Evolutionary conservation across 2,888 invertebrate genomes (phyloP), one percentile per base, ranked within the genome.

Genomic region (Drosophila algonquin): DNA sequence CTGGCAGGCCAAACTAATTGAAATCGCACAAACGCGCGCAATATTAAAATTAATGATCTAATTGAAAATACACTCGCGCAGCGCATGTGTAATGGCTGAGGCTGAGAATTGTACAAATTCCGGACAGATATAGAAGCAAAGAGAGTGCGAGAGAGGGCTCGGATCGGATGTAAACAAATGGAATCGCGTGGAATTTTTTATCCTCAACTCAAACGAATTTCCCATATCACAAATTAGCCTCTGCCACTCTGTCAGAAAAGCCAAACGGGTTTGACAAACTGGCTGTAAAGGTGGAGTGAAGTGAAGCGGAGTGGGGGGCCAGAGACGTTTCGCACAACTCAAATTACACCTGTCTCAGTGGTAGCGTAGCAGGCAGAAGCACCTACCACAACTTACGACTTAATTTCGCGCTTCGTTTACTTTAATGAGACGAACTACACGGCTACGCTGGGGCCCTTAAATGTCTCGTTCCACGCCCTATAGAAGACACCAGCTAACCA

Each of bases 31-130:
- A 80, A 73, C 71, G 77, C 79, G 76, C 77, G 73, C 67, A 65
- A 70, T 82, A 80, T 85, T 74, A 76, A 81, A 80, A 81, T 80
- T 76, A 80, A 81, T 79, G 81, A 87, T 84, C 76, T 84, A 85
- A 85, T 85, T 85, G 76, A 84, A 79, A 74, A 71, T 67, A 60
- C 74, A 61, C 60, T 68, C 40, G 74, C 59, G n/a, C 32, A 44
- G 14, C 46, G 57, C 55, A 57, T 46, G 10, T 58, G 48, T 63
- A 51, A 51, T 53, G 64, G 59, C n/a, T 73, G 65, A 30, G 24
- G 59, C n/a, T 73, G 65, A 30, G 24, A 46, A 72, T 68, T 60
- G 60, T 73, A 55, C 45, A 72, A 47, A 70, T 71, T 70, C 63
- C 70, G 58, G 46, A 44, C 59, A 44, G 50, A 55, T 32, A 62